phyloP scores from a whole-genome alignment of 2,113 vertebrate genomes.

The crab-eating macaque (Macaca fascicularis) region T2T-MFA8v1.1 NC_088375.1:152064501-152065000 shows the following conservation, averaged over 20 bases:
- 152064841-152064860: not conserved
- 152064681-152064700: slow-evolving; percentile 1
- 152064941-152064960: not conserved
- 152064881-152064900: not conserved
- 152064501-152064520: not conserved
- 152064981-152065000: slow-evolving; percentile 30
- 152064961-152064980: not conserved
- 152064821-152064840: slow-evolving; percentile 37
- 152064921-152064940: not conserved
- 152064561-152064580: slow-evolving; percentile 58
- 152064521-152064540: slow-evolving; percentile 52
- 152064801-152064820: slow-evolving; percentile 10
- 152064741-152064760: slow-evolving; percentile 56
- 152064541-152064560: slow-evolving; percentile 40
- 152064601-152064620: slow-evolving; percentile 38
- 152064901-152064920: not conserved
- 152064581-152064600: slow-evolving; percentile 57
- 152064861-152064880: slow-evolving; percentile 3
- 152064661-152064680: slow-evolving; percentile 34
- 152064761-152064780: slow-evolving; percentile 32
- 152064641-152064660: slow-evolving; percentile 32
- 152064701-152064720: not conserved
- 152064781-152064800: slow-evolving; percentile 25
- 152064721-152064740: slow-evolving; percentile 48
- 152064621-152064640: slow-evolving; percentile 14